Evolutionary conservation across 2,113 vertebrate genomes (phyloP).

Genomic region (Todiramphus chloris): DNA sequence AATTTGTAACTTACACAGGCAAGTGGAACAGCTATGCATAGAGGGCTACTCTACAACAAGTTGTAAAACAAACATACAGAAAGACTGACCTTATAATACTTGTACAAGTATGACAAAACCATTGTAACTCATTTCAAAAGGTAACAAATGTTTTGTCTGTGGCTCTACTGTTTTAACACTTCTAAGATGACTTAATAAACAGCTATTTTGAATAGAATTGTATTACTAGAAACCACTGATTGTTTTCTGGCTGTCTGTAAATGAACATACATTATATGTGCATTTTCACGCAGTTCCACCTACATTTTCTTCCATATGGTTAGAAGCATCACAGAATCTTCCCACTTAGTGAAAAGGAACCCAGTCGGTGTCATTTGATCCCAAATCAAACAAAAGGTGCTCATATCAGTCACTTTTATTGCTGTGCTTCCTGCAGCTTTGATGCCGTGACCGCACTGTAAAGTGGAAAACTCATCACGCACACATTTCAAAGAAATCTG

Average conservation of each 20-base stretch:
- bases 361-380: not conserved
- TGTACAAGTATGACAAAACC: constrained; percentile 42
- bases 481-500: not conserved
- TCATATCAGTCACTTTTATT: not conserved
- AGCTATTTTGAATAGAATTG: not conserved
- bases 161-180: constrained; percentile 24
- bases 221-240: constrained; percentile 15
- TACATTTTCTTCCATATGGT: not conserved
- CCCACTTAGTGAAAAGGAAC: not conserved
- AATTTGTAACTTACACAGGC: constrained; percentile 42
- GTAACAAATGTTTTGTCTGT: constrained; percentile 59
- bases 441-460: not conserved
- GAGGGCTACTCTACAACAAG: constrained; percentile 27
- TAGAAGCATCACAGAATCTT: not conserved
- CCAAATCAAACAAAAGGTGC: not conserved
- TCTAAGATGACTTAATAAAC: not conserved
- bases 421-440: not conserved
- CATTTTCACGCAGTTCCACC: not conserved
- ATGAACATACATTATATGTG: not conserved
- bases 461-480: not conserved
- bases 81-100: constrained; percentile 54
- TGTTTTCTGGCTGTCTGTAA: constrained; percentile 1
- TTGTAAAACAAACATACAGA: constrained; percentile 58
- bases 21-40: constrained; percentile 51
- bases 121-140: constrained; percentile 49